Evolutionary conservation across 2,113 vertebrate species (phyloP).

Genomic region (Callithrix jacchus): DNA sequence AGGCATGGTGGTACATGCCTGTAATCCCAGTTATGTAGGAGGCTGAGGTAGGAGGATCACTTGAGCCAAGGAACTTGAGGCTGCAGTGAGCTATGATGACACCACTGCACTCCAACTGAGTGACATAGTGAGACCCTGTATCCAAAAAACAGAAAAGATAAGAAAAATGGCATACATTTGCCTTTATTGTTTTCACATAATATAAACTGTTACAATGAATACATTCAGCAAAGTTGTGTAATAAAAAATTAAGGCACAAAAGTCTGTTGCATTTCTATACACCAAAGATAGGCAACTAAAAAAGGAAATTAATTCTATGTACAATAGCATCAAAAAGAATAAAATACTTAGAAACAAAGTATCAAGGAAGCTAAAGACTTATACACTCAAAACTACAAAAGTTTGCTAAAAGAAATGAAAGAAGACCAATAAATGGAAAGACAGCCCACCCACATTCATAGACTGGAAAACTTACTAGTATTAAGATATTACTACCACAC

Average conservation of each 20-base stretch:
- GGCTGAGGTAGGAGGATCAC: no score
- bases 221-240: not conserved
- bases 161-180: not conserved
- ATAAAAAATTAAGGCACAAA: not conserved
- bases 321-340: not conserved
- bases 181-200: not conserved
- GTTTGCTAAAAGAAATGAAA: not conserved
- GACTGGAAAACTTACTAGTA: not conserved
- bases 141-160: no score
- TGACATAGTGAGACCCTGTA: no score
- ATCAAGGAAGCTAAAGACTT: not conserved
- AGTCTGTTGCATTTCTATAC: not conserved
- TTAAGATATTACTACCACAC: not conserved
- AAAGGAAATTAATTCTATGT: not conserved
- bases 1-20: no score
- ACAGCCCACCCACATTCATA: not conserved
- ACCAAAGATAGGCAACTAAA: not conserved
- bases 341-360: not conserved
- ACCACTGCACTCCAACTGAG: no score
- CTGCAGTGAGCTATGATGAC: no score
- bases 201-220: not conserved
- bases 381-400: not conserved
- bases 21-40: no score
- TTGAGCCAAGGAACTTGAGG: no score
- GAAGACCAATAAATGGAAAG: not conserved